Percentiles rank a stretch among this genome's conserved stretches.
These are phyloP conservation scores for Odocoileus hemionus DNA, from an alignment of 2,113 vertebrate genomes.

Conservation along the genomic window DNA sequence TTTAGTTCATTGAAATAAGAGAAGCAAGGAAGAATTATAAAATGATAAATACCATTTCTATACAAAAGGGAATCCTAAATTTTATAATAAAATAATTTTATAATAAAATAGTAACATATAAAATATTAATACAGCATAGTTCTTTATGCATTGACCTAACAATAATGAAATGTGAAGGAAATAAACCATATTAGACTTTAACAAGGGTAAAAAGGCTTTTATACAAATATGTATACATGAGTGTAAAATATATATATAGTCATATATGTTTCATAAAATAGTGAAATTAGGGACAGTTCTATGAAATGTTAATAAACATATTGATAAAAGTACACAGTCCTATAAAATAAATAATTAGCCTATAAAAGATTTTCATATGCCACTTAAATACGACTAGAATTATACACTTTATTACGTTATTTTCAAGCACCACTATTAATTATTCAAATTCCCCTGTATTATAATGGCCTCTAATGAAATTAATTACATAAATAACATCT, in stretches of 20 bases:
- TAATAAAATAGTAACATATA: background rate
- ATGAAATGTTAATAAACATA: background rate
- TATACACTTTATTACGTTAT: slow-evolving; percentile 8
- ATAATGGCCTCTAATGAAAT: background rate
- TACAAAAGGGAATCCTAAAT: background rate
- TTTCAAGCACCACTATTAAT: background rate
- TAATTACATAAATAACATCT: background rate
- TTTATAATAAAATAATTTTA: background rate
- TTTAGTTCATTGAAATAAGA: slow-evolving; percentile 18
- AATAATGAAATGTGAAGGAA: background rate
- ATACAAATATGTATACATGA: background rate
- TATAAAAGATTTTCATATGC: background rate
- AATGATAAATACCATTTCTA: background rate
- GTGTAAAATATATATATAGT: background rate
- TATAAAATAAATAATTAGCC: background rate
- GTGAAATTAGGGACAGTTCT: background rate
- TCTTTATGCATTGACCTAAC: background rate
- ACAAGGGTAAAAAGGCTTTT: background rate
- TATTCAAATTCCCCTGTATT: background rate
- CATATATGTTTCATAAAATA: background rate
- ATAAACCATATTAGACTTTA: background rate
- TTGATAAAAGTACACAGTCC: background rate
- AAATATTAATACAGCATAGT: background rate
- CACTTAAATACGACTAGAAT: background rate
- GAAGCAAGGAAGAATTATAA: background rate